A percentile compares a stretch with the other conserved stretches of the same genome.
Conservation (phyloP, 1,140 invertebrate species). For the Steinernema feltiae region DNA sequence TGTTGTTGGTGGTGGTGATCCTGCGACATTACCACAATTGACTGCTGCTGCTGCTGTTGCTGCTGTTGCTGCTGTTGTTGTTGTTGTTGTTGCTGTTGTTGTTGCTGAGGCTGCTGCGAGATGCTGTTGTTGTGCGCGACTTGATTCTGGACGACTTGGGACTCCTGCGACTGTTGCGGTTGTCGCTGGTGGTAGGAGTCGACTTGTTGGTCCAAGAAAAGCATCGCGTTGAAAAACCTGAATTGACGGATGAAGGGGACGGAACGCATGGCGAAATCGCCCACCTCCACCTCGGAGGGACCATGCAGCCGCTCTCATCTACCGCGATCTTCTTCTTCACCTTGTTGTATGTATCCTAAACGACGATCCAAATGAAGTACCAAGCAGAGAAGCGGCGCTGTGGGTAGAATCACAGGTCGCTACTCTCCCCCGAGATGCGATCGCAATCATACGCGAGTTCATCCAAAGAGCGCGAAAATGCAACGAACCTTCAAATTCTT, state of each 20-base stretch:
- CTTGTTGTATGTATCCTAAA: conserved; percentile 14
- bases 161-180: background rate
- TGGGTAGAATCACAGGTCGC: too few relatives aligned
- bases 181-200: background rate
- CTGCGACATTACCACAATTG: background rate
- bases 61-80: background rate
- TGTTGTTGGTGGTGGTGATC: background rate
- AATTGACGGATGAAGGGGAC: too few relatives aligned
- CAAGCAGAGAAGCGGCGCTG: background rate
- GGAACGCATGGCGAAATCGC: too few relatives aligned
- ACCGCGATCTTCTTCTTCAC: conserved; percentile 6
- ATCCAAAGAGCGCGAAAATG: background rate
- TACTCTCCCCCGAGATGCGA: too few relatives aligned
- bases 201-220: background rate
- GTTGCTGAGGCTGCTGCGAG: too few relatives aligned
- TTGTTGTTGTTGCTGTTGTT: background rate
- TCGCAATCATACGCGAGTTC: background rate
- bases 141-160: background rate
- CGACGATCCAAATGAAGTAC: background rate
- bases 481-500: conserved; percentile 11
- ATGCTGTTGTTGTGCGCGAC: background rate
- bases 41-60: background rate
- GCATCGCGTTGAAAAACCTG: conserved; percentile 17
- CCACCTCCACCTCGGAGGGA: conserved; percentile 9
- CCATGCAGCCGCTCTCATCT: conserved; percentile 1